Conservation (phyloP, 2,888 invertebrate species). For the Mythimna pallens region DNA sequence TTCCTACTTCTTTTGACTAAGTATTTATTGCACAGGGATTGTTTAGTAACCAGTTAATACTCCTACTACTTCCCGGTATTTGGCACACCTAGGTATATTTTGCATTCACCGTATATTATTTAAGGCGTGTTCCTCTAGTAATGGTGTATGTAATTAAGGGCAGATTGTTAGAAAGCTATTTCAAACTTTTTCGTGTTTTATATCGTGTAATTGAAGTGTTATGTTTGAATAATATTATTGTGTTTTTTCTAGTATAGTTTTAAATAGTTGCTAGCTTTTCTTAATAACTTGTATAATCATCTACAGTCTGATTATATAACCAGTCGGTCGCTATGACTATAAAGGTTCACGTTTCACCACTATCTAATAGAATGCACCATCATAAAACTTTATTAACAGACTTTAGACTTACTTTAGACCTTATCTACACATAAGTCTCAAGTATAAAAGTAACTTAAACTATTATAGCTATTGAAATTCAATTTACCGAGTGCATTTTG, state of each 20-base stretch:
- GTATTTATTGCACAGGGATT: conserved; percentile 18
- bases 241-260: background rate
- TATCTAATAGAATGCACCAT: no score
- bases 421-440: no score
- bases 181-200: conserved; percentile 35
- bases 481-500: background rate
- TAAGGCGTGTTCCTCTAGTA: conserved; percentile 56
- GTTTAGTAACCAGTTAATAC: conserved; percentile 4
- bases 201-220: conserved; percentile 23
- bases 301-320: no score
- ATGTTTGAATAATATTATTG: conserved; percentile 4
- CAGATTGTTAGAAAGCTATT: conserved; percentile 55
- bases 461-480: no score
- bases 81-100: conserved; percentile 66
- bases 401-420: no score
- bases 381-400: no score
- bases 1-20: background rate
- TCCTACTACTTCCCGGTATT: conserved; percentile 47
- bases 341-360: no score
- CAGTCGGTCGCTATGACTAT: no score
- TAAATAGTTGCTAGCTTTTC: background rate
- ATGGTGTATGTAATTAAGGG: conserved; percentile 66
- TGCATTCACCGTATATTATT: conserved; percentile 58
- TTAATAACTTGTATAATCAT: no score
- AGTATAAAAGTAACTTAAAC: no score